phyloP scores from a whole-genome alignment of 2,113 vertebrate genomes.

The Marmota monax region DNA sequence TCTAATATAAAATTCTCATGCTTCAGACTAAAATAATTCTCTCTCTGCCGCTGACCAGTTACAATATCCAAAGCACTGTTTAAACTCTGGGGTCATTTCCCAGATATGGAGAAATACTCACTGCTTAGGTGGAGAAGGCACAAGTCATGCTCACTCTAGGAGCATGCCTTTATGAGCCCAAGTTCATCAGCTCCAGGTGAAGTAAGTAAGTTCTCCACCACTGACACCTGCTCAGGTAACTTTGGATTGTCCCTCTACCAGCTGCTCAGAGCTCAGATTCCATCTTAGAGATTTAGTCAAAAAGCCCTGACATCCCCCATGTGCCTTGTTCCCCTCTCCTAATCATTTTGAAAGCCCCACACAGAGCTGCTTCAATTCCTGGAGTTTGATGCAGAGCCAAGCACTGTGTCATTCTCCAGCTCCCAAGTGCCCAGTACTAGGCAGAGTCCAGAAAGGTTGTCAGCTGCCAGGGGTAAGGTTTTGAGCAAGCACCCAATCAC shows the following conservation, averaged over 20 bases:
- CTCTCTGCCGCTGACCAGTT: neutral
- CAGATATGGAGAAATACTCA: neutral
- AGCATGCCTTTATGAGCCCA: neutral
- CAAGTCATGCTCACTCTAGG: neutral
- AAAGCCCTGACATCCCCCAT: neutral
- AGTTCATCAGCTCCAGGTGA: neutral
- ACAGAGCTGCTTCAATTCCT: neutral
- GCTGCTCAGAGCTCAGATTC: neutral
- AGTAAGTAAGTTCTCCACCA: neutral
- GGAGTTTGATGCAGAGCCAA: neutral
- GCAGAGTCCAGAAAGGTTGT: neutral
- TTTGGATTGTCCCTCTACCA: neutral
- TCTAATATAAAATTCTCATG: neutral
- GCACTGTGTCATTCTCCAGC: neutral
- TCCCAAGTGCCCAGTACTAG: neutral
- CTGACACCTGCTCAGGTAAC: neutral
- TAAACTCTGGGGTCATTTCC: conserved; percentile 2
- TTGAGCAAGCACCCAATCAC: neutral
- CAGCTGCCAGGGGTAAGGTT: neutral
- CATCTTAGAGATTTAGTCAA: neutral
- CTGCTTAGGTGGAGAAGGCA: neutral
- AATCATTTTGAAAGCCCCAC: neutral
- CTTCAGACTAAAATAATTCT: conserved; percentile 23
- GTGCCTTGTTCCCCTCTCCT: rapidly evolving
- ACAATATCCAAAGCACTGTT: neutral